Percentiles rank a stretch among this genome's conserved stretches.
phyloP scores from a whole-genome alignment of 1,140 invertebrate species.

The Scaptomyza graminum region DNA sequence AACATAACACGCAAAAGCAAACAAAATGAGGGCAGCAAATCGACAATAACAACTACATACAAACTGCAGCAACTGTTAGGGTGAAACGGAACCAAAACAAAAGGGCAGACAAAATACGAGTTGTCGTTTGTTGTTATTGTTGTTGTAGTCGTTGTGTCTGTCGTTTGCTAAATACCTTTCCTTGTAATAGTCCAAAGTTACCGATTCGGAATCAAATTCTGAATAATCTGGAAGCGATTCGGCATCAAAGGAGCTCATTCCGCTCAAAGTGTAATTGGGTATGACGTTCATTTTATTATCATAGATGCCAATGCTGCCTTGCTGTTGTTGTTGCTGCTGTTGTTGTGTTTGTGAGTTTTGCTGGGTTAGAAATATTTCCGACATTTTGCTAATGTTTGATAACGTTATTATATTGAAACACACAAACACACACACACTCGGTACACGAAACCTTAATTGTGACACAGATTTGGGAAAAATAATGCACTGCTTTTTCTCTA shows the following conservation, averaged over 20 bases:
- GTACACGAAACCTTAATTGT: slow-evolving; percentile 40
- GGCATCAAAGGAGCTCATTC: slow-evolving; percentile 85
- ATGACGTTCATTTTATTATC: slow-evolving; percentile 69
- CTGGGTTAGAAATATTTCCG: slow-evolving; percentile 47
- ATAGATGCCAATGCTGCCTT: slow-evolving; percentile 60
- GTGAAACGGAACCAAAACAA: slow-evolving; percentile 69
- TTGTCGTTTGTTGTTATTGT: slow-evolving; percentile 23
- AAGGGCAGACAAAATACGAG: slow-evolving; percentile 49
- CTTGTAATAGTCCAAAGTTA: slow-evolving; percentile 84
- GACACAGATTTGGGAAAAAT: slow-evolving; percentile 49
- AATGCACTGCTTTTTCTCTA: slow-evolving; percentile 69
- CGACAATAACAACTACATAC: slow-evolving; percentile 56
- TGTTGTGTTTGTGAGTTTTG: slow-evolving; percentile 36
- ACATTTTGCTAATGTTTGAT: slow-evolving; percentile 48
- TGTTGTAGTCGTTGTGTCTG: slow-evolving; percentile 5
- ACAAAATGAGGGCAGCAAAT: slow-evolving; percentile 59
- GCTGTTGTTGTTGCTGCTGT: slow-evolving; percentile 53
- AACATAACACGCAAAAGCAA: slow-evolving; percentile 44
- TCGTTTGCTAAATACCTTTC: slow-evolving; percentile 83
- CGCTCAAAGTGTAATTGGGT: slow-evolving; percentile 82
- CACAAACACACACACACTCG: slow-evolving; percentile 30
- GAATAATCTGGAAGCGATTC: slow-evolving; percentile 86
- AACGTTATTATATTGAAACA: slow-evolving; percentile 46
- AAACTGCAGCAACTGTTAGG: slow-evolving; percentile 14
- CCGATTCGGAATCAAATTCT: slow-evolving; percentile 86